A percentile compares a stretch with the other conserved stretches of the same genome.
These are phyloP conservation scores for Margarornis squamiger DNA, from an alignment of 2,797 vertebrate species.

Conservation along the genomic window DNA sequence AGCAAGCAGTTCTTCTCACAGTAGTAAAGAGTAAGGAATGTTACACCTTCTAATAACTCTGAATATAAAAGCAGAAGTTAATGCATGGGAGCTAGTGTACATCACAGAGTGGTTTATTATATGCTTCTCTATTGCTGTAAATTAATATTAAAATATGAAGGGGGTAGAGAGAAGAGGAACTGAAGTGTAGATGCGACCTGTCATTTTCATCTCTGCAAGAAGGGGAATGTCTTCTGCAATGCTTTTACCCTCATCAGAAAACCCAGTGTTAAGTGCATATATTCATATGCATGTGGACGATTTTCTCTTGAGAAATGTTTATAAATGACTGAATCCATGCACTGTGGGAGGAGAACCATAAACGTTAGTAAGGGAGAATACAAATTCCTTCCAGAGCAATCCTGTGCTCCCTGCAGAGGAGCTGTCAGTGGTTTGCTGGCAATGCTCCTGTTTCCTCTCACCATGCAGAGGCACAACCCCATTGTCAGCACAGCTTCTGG, in stretches of 20 bases:
- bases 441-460: neutral
- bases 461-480: neutral
- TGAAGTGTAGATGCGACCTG: neutral
- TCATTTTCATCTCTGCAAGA: constrained; percentile 32
- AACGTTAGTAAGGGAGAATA: neutral
- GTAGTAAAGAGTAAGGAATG: neutral
- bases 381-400: neutral
- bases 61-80: constrained; percentile 28
- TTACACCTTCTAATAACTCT: constrained; percentile 12
- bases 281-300: neutral
- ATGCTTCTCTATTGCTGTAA: constrained; percentile 5
- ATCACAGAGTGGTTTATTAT: constrained; percentile 8
- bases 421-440: neutral
- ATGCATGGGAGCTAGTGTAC: neutral
- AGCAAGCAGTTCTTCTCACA: neutral
- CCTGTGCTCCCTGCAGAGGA: neutral
- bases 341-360: neutral
- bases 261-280: neutral
- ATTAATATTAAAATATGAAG: constrained; percentile 25
- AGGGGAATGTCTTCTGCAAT: neutral
- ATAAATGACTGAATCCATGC: neutral
- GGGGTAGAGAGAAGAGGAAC: neutral
- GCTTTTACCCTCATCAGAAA: neutral
- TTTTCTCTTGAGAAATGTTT: neutral
- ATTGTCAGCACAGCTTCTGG: neutral